Evolutionary conservation across 37 sponge, comb jelly and placozoan species (phyloP).

Genomic region (Spongilla lacustris): DNA sequence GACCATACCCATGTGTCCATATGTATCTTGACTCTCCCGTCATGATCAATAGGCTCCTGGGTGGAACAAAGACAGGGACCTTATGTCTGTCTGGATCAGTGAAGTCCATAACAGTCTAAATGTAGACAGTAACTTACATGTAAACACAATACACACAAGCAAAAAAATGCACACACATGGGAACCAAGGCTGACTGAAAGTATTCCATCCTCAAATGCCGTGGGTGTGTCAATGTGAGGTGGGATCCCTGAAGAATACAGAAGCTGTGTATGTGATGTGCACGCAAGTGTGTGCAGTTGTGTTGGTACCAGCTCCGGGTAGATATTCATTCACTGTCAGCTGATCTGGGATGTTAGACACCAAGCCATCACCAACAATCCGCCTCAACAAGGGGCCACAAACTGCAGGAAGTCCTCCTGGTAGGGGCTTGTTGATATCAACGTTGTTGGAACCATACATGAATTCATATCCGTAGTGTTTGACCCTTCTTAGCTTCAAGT

Average conservation of each 20-base stretch:
- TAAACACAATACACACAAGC: no score
- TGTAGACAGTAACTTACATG: neutral
- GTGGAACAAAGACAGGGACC: slow-evolving; percentile 60
- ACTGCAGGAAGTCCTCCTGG: slow-evolving; percentile 66
- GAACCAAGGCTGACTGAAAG: slow-evolving; percentile 87
- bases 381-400: slow-evolving; percentile 33
- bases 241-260: slow-evolving; percentile 76
- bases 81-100: slow-evolving; percentile 30
- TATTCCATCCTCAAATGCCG: slow-evolving; percentile 82
- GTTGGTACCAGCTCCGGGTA: slow-evolving; percentile 83
- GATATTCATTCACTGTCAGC: slow-evolving; percentile 89
- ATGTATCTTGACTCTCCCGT: slow-evolving; percentile 75
- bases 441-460: slow-evolving; percentile 73
- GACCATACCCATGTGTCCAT: slow-evolving; percentile 77
- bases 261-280: neutral
- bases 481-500: slow-evolving; percentile 71
- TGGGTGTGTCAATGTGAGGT: slow-evolving; percentile 92
- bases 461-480: slow-evolving; percentile 93
- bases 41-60: slow-evolving; percentile 78
- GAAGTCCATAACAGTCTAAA: slow-evolving; percentile 93
- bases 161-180: slow-evolving; percentile 39
- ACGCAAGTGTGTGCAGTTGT: neutral
- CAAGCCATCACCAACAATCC: slow-evolving; percentile 34
- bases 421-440: slow-evolving; percentile 75
- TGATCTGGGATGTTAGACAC: slow-evolving; percentile 68